Evolutionary conservation across 2,888 invertebrate species (phyloP).

Genomic region (Neelides folsomi): DNA sequence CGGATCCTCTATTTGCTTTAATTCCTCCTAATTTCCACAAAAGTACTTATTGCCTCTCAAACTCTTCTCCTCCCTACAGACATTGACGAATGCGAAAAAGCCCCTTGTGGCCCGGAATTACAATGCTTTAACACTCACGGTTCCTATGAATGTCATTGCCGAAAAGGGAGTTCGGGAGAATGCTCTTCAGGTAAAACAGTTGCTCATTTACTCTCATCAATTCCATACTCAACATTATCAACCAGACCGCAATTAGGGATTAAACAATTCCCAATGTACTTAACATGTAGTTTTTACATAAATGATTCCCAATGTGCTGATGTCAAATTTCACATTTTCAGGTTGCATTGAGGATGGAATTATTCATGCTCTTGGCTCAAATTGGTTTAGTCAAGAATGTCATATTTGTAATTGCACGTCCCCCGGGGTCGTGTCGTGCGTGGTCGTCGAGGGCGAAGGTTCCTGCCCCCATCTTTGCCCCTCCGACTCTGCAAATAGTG

Average conservation of each 20-base stretch:
- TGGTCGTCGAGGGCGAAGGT: slow-evolving; percentile 7
- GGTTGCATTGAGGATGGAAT: slow-evolving; percentile 59
- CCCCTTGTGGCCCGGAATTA: slow-evolving; percentile 66
- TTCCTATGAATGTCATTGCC: slow-evolving; percentile 62
- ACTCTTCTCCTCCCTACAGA: slow-evolving; percentile 44
- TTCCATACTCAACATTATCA: neutral
- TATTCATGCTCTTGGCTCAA: slow-evolving; percentile 25
- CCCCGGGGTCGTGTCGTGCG: slow-evolving; percentile 20
- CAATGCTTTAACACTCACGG: slow-evolving; percentile 68
- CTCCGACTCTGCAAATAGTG: slow-evolving; percentile 17
- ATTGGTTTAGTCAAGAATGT: slow-evolving; percentile 34
- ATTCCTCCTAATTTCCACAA: slow-evolving; percentile 1
- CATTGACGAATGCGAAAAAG: slow-evolving; percentile 67
- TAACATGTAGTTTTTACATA: neutral
- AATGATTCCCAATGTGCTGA: neutral
- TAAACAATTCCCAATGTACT: neutral
- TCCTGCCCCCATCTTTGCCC: slow-evolving; percentile 27
- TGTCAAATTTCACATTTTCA: slow-evolving; percentile 35
- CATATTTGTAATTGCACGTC: slow-evolving; percentile 31
- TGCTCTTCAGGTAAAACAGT: slow-evolving; percentile 35
- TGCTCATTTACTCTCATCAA: neutral
- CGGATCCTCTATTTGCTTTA: slow-evolving; percentile 1
- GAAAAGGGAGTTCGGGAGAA: slow-evolving; percentile 35
- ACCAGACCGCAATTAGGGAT: neutral
- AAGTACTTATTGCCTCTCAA: neutral